Conservation (phyloP, 2,888 invertebrate species). For the Lithophane ornitopus region DNA sequence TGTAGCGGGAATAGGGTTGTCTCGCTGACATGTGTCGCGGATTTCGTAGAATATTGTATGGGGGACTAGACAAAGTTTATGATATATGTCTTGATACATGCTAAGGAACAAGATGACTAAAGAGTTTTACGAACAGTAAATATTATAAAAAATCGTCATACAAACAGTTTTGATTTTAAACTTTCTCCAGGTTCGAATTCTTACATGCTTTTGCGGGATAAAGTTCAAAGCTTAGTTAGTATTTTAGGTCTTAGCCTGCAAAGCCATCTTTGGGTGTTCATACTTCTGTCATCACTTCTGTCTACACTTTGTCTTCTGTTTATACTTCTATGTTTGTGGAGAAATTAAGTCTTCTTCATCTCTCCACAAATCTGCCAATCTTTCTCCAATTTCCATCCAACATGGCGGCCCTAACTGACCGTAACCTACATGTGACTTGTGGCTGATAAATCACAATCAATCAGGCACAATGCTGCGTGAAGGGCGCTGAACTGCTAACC, state of each 20-base stretch:
- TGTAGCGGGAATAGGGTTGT: conserved; percentile 33
- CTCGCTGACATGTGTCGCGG: neutral
- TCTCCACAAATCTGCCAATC: neutral
- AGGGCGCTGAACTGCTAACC: conserved; percentile 68
- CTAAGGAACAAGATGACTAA: neutral
- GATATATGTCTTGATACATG: neutral
- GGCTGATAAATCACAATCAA: conserved; percentile 63
- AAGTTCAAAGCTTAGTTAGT: neutral
- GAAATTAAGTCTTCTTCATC: neutral
- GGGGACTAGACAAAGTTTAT: neutral
- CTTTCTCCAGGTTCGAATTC: neutral
- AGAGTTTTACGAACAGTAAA: too few relatives aligned
- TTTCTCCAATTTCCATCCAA: conserved; percentile 4
- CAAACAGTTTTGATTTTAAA: neutral
- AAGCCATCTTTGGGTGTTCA: neutral
- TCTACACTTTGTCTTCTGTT: too few relatives aligned
- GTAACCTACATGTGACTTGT: conserved; percentile 55
- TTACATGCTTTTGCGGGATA: neutral
- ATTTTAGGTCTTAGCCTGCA: neutral
- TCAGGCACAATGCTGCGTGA: conserved; percentile 62
- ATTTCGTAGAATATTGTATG: conserved; percentile 8
- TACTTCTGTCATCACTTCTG: too few relatives aligned
- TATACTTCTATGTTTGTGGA: too few relatives aligned
- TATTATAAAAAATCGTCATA: neutral
- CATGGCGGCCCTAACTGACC: conserved; percentile 53